Percentiles rank a stretch among this genome's conserved stretches.
phyloP scores from a whole-genome alignment of 2,113 vertebrate species.

The Psammodynastes pulverulentus region DNA sequence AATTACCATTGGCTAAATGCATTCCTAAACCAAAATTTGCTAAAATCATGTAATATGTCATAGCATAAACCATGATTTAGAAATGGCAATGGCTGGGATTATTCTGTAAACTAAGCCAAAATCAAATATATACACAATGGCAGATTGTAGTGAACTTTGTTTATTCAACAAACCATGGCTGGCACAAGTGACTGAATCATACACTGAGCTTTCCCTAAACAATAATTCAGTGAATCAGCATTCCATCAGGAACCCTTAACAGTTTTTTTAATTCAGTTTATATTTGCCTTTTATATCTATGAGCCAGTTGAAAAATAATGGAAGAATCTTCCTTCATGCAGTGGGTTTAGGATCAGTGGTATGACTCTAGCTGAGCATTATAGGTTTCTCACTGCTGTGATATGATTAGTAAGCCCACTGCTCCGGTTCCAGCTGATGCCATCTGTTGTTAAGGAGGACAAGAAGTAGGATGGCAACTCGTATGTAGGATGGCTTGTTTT shows the following conservation, averaged over 20 bases:
- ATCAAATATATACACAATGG: neutral
- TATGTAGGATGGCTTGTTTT: neutral
- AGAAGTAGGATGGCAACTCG: neutral
- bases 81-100: neutral
- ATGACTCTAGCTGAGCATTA: neutral
- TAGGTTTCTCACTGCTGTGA: neutral
- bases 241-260: neutral
- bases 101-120: neutral
- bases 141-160: neutral
- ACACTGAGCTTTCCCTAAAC: neutral
- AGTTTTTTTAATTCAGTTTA: neutral
- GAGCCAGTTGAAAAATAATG: neutral
- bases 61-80: neutral
- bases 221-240: neutral
- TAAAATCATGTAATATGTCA: neutral
- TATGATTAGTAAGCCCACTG: neutral
- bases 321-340: neutral
- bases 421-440: neutral
- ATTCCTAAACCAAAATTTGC: neutral
- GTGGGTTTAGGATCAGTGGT: accelerated
- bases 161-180: neutral
- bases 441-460: neutral
- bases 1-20: neutral
- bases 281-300: neutral
- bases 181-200: neutral